These are phyloP conservation scores for Zoanthus solanderi DNA, from an alignment of 92 coral and sea anemone genomes.

Conservation along the genomic window DNA sequence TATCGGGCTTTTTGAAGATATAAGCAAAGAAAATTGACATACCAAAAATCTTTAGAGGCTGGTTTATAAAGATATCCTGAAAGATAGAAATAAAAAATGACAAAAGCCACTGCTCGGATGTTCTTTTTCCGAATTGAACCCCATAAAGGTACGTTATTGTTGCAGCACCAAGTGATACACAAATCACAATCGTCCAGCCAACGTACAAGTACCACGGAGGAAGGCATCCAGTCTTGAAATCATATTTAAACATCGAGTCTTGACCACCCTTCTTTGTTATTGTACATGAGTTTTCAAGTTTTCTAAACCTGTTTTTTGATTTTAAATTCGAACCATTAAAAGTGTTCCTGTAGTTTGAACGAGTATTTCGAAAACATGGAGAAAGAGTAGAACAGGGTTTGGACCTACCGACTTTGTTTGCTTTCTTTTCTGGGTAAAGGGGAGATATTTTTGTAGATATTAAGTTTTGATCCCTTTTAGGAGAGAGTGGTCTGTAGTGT, in stretches of 20 bases:
- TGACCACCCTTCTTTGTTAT: neutral
- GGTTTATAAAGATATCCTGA: slow-evolving; percentile 91
- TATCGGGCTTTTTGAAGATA: slow-evolving; percentile 79
- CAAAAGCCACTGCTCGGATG: slow-evolving; percentile 92
- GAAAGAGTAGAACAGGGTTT: neutral
- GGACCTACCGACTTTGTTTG: neutral
- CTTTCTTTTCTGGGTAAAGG: neutral
- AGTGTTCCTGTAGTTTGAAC: neutral
- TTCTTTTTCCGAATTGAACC: slow-evolving; percentile 77
- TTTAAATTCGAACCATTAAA: neutral
- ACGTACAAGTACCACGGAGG: slow-evolving; percentile 90
- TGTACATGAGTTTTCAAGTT: slow-evolving; percentile 19
- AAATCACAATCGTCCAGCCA: slow-evolving; percentile 79
- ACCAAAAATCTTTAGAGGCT: slow-evolving; percentile 85
- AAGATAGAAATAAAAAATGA: slow-evolving; percentile 88
- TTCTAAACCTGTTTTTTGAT: neutral
- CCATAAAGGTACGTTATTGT: slow-evolving; percentile 87
- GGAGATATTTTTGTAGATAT: slow-evolving; percentile 5
- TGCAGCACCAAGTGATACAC: slow-evolving; percentile 75
- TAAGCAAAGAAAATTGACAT: slow-evolving; percentile 82
- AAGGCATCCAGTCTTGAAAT: slow-evolving; percentile 43
- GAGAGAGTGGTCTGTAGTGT: slow-evolving; percentile 66
- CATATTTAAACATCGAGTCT: neutral
- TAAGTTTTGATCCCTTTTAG: neutral
- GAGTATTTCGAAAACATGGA: neutral